Evolutionary conservation across 2,113 vertebrate genomes (phyloP), one percentile per base, ranked within the genome.

Genomic region (Theropithecus gelada): DNA sequence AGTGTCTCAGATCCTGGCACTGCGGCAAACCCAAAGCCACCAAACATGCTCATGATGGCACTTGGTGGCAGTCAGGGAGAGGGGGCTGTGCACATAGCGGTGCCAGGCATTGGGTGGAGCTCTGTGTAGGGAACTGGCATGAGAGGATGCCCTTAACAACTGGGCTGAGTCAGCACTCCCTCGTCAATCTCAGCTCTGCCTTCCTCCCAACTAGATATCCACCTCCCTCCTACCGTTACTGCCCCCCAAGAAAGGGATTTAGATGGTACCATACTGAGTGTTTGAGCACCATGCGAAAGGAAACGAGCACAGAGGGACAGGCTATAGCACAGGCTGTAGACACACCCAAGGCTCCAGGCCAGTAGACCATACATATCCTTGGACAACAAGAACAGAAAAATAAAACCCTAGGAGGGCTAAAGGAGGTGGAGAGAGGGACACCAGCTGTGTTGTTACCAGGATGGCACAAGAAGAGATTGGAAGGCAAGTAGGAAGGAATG

Each of bases 1-100:
- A 78, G 92, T 38, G 85, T 95, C 92, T 97, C 78, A 64, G 96
- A 97, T 94, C 96, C 96, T 96, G 97, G 97, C 93, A 94, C 94
- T 96, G 96, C 88, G 22, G 96, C 95, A 98, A 93, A 93, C 95
- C 78, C 94, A 93, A 79, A 83, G 90, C 95, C 12, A 3, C 94
- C 80, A 83, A 48, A 96, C 72, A 13, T 75, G 92, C 88, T 95
- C 85, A 52, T 2, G 73, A 92, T 5, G 88, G 97, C 97, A 78
- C 97, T 98, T 90, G 94, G 97, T 16, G 90, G 97, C 97, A 83
- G 55, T 45, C 90, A 76, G 68, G 61, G 76, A 86, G 27, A 85
- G 45, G 35, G 91, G 82, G 45, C 11, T 35, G 43, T 14, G 25
- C 6, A 20, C 59, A 4, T 2, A 20, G 66, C 6, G 9, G 27